Evolutionary conservation across 2,113 vertebrate species (phyloP).

Genomic region (Dicrurus megarhynchus): DNA sequence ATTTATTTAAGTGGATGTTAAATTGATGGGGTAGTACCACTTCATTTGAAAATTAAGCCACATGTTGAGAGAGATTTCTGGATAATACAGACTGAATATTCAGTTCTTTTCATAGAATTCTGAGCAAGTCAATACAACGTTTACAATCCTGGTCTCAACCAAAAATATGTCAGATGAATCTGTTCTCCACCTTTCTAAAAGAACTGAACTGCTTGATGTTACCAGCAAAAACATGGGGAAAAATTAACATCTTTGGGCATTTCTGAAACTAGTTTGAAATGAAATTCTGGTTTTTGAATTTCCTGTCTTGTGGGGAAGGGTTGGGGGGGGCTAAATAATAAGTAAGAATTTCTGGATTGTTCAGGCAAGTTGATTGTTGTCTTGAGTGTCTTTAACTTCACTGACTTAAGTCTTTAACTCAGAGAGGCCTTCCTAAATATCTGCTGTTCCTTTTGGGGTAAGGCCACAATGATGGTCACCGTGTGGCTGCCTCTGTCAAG

Average conservation of each 20-base stretch:
- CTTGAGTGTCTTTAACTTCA: background rate
- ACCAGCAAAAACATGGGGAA: background rate
- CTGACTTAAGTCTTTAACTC: background rate
- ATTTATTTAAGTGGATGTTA: background rate
- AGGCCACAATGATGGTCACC: fast-evolving
- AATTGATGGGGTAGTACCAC: background rate
- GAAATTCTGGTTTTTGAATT: background rate
- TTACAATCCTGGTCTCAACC: background rate
- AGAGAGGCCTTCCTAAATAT: background rate
- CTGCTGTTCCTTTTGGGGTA: background rate
- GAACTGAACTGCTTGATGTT: background rate
- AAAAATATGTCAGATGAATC: background rate
- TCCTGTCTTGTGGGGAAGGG: background rate
- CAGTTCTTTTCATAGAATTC: background rate
- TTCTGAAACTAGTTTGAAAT: background rate
- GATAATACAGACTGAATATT: background rate
- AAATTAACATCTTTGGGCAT: background rate
- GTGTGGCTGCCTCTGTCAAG: background rate
- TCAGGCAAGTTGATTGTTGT: background rate
- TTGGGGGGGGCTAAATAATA: background rate
- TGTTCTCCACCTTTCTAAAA: background rate
- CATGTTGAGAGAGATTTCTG: background rate
- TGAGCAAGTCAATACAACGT: fast-evolving
- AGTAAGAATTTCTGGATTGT: background rate
- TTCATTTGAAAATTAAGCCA: background rate